phyloP scores from a whole-genome alignment of 2,888 invertebrate species.

The Ophion costatus region DNA sequence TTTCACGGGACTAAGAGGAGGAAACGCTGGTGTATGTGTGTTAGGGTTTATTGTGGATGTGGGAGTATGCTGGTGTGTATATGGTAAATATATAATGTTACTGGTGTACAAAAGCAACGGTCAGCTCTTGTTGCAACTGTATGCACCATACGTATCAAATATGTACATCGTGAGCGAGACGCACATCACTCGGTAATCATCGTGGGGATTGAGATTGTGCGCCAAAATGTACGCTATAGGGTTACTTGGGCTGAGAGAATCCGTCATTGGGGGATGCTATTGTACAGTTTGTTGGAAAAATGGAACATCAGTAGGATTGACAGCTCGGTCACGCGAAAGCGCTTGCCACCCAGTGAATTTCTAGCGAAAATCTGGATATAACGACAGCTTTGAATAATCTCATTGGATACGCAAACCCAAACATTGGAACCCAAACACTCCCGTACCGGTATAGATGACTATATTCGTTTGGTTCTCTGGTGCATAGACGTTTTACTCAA shows the following conservation, averaged over 20 bases:
- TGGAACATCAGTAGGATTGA: background rate
- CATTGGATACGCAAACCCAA: no score
- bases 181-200: conserved; percentile 16
- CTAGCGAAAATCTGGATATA: no score
- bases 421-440: no score
- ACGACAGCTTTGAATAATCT: no score
- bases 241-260: background rate
- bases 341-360: no score
- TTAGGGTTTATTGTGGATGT: background rate
- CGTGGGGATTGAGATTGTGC: background rate
- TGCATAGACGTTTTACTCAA: no score
- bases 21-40: background rate
- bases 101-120: conserved; percentile 8
- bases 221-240: background rate
- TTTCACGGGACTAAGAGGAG: conserved; percentile 21
- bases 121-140: conserved; percentile 17
- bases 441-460: no score
- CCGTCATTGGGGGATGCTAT: background rate
- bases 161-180: background rate
- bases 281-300: background rate
- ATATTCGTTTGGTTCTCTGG: no score
- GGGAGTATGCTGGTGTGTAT: background rate
- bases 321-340: no score
- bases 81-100: conserved; percentile 7
- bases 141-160: background rate